Percentiles rank a stretch among this genome's conserved stretches.
phyloP scores from a whole-genome alignment of 2,888 invertebrate genomes.

The Drosophila suboccidentalis region DNA sequence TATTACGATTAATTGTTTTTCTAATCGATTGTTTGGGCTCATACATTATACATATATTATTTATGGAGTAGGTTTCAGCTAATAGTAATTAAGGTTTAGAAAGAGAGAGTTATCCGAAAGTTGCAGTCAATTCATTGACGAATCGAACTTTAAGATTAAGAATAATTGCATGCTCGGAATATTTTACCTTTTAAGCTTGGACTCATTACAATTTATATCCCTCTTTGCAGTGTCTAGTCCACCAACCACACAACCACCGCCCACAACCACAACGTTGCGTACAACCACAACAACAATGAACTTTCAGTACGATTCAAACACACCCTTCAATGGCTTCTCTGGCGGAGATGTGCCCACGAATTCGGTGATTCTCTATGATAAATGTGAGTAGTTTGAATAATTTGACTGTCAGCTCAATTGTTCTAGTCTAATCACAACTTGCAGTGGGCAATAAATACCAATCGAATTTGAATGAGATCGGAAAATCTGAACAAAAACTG shows the following conservation, averaged over 20 bases:
- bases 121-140: not conserved
- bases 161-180: not conserved
- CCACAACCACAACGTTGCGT: conserved; percentile 88
- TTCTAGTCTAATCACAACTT: conserved; percentile 25
- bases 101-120: not conserved
- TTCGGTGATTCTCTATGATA: conserved; percentile 88
- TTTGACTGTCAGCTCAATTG: conserved; percentile 4
- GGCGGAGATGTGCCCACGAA: conserved; percentile 88
- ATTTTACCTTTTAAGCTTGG: not conserved
- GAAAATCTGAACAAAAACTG: conserved; percentile 92
- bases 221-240: conserved; percentile 90
- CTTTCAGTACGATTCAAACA: conserved; percentile 47
- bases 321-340: conserved; percentile 86
- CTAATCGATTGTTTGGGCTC: no score
- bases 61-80: not conserved
- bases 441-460: conserved; percentile 91
- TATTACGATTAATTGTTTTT: no score
- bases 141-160: not conserved
- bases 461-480: conserved; percentile 91
- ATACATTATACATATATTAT: not conserved
- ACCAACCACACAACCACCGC: conserved; percentile 92
- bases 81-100: not conserved
- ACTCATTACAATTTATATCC: not conserved
- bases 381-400: conserved; percentile 86
- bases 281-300: conserved; percentile 87